Evolutionary conservation across 2,888 invertebrate genomes (phyloP).

Genomic region (Xanthia icteritia): DNA sequence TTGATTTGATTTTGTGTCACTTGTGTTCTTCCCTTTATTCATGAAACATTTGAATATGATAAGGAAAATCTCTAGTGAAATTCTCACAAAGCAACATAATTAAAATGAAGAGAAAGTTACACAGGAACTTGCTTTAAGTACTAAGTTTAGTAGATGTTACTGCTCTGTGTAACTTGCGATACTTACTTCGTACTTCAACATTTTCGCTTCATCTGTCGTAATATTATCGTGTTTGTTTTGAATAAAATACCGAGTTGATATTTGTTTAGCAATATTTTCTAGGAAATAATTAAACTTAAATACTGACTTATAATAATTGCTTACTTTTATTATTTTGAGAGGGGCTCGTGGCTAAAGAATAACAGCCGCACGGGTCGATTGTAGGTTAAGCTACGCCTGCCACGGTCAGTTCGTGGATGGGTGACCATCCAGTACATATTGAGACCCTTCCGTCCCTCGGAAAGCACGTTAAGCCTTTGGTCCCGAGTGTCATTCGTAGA

Average conservation of each 20-base stretch:
- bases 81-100: slow-evolving; percentile 46
- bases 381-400: too few species aligned
- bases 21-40: neutral
- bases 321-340: neutral
- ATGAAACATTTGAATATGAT: slow-evolving; percentile 13
- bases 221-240: slow-evolving; percentile 17
- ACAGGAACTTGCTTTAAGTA: slow-evolving; percentile 9
- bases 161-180: slow-evolving; percentile 31
- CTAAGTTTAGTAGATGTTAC: slow-evolving; percentile 32
- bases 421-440: too few species aligned
- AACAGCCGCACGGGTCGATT: too few species aligned
- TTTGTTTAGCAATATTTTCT: neutral
- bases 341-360: too few species aligned
- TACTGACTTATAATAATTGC: neutral
- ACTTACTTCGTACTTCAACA: slow-evolving; percentile 6
- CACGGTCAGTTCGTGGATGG: too few species aligned
- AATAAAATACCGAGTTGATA: neutral
- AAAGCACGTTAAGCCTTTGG: too few species aligned
- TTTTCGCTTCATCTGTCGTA: slow-evolving; percentile 16
- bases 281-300: neutral
- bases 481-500: too few species aligned
- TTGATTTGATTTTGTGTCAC: neutral
- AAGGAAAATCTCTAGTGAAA: slow-evolving; percentile 23
- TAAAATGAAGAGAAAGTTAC: slow-evolving; percentile 35
- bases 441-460: too few species aligned